phyloP scores from a whole-genome alignment of 2,113 vertebrate genomes.

The Oncorhynchus mykiss region DNA sequence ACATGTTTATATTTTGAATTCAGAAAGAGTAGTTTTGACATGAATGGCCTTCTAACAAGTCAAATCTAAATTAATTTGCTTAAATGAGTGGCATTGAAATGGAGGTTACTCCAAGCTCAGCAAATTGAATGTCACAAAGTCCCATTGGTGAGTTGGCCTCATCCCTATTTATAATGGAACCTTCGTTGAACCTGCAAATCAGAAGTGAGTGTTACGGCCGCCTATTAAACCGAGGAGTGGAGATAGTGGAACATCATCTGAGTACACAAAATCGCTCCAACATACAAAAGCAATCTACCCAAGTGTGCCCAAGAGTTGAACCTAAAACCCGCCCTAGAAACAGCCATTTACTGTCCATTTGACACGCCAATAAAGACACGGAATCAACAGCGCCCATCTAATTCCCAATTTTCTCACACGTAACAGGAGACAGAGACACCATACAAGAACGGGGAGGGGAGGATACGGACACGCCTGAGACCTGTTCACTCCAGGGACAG shows the following conservation, averaged over 20 bases:
- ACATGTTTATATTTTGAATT: neutral
- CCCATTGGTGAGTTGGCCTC: neutral
- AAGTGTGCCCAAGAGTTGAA: neutral
- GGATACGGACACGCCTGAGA: neutral
- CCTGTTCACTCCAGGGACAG: neutral
- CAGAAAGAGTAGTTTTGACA: neutral
- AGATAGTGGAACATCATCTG: neutral
- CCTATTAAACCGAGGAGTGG: neutral
- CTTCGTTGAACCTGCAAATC: neutral
- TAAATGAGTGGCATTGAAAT: too few species aligned
- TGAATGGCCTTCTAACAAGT: neutral
- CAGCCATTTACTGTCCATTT: neutral
- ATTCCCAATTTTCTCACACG: neutral
- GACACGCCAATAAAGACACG: neutral
- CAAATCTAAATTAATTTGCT: neutral
- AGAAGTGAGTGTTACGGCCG: neutral
- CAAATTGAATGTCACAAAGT: too few species aligned
- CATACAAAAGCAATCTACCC: neutral
- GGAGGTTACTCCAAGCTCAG: too few species aligned
- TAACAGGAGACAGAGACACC: neutral
- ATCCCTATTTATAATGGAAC: neutral
- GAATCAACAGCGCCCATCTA: neutral
- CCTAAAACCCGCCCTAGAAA: neutral
- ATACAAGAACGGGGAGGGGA: neutral
- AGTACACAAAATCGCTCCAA: neutral